Evolutionary conservation across 2,888 invertebrate genomes (phyloP), one percentile per base, ranked within the genome.

Genomic region (Thyatira batis): DNA sequence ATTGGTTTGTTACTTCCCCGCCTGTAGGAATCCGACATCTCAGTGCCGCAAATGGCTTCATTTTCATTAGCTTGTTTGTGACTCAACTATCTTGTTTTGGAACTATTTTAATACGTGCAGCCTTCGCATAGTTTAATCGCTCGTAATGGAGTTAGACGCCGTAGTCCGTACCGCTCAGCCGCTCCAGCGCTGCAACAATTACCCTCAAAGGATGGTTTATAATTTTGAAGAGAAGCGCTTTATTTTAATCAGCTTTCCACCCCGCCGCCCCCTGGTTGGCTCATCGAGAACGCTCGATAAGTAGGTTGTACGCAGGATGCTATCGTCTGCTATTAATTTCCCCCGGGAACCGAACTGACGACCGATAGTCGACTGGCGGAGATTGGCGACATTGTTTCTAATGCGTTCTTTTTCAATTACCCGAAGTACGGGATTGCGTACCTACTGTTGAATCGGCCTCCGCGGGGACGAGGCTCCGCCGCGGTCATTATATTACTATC

Each of bases 251-350:
- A 55, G 66, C 67, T 73, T 73, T 67, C 57, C 51, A 53, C 51
- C 28, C 49, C 49, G 28, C 52, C 23, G 52, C 50, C 20, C 20
- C 5, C 23, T 25, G 27, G 9, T 25, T 4, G 55, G 45, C 62
- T 63, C 51, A 46, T 59, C 57, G 66, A 64, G 60, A 62, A 53
- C 56, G 67, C 52, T 56, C 68, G 67, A 71, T 76, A 71, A 76
- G 69, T 68, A 65, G 69, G 57, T 53, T 65, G 65, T 54, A 63
- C 57, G 54, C 63, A 65, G 67, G 60, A 39, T 39, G 39, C 39
- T 39, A 39, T 39, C 54, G 65, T 58, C 52, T 64, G 62, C 61
- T 67, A 68, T 65, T 78, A 76, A 78, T 78, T 78, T 78, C 78
- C 78, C 78, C 54, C 64, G 70, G 69, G 78, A 66, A 50, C 54